phyloP scores from a whole-genome alignment of 2,888 invertebrate species.

The Chaitophorus viminalis region DNA sequence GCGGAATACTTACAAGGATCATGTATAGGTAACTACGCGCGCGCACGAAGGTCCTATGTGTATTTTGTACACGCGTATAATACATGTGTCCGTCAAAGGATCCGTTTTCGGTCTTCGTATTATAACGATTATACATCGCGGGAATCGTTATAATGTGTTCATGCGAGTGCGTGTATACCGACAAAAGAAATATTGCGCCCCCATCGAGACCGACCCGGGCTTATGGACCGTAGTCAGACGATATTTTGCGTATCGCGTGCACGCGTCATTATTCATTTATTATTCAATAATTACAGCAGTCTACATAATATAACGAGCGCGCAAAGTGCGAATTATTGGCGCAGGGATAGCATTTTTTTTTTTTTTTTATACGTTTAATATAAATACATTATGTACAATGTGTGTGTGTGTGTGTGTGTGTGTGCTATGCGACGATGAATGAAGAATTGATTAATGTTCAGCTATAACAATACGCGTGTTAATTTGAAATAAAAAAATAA shows the following conservation, averaged over 20 bases:
- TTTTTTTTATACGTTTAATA: too few species aligned
- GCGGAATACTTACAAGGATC: conserved; percentile 5
- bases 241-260: neutral
- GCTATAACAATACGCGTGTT: neutral
- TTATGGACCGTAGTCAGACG: neutral
- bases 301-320: neutral
- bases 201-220: neutral
- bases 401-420: neutral
- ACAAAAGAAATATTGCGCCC: neutral
- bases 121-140: too few species aligned
- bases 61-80: neutral
- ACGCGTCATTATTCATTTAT: neutral
- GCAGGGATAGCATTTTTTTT: neutral
- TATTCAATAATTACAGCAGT: neutral
- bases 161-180: neutral
- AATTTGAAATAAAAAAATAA: neutral
- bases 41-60: neutral
- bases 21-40: neutral
- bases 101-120: neutral
- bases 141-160: neutral
- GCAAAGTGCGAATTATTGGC: neutral
- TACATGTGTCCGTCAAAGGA: neutral
- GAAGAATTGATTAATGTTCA: neutral
- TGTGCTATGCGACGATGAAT: neutral
- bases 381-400: too few species aligned